These are phyloP conservation scores for Rhabdomys dilectus DNA, from an alignment of 2,113 vertebrate species.

Conservation along the genomic window DNA sequence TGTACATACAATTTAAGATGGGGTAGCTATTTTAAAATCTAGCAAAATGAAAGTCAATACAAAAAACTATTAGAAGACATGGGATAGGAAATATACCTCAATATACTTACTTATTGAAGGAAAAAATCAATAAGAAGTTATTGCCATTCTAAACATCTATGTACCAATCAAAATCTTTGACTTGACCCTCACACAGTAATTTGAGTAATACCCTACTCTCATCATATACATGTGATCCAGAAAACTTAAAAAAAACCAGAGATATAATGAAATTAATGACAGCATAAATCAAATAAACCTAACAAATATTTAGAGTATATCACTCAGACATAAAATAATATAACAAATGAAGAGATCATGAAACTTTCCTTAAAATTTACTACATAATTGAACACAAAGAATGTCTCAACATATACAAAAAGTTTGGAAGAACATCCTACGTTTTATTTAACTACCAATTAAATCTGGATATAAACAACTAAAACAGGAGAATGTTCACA, in stretches of 20 bases:
- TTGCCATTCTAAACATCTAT: background rate
- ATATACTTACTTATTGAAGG: background rate
- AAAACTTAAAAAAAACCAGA: background rate
- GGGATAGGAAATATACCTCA: background rate
- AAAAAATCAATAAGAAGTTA: background rate
- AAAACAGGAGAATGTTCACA: background rate
- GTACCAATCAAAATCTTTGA: background rate
- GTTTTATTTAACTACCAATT: background rate
- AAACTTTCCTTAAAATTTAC: background rate
- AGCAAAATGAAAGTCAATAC: background rate
- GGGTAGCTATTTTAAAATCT: background rate
- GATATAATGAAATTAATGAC: background rate
- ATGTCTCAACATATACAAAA: background rate
- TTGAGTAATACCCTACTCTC: background rate
- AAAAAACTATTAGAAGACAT: background rate
- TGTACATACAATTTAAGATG: background rate
- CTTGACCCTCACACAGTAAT: background rate
- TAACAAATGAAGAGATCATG: background rate
- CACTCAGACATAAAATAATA: background rate
- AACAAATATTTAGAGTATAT: background rate
- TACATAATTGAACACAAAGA: background rate
- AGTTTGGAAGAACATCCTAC: background rate
- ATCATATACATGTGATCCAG: background rate
- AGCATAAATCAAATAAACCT: background rate
- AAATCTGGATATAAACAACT: background rate